phyloP scores from a whole-genome alignment of 1,140 invertebrate genomes.

The Arion vulgaris region DNA sequence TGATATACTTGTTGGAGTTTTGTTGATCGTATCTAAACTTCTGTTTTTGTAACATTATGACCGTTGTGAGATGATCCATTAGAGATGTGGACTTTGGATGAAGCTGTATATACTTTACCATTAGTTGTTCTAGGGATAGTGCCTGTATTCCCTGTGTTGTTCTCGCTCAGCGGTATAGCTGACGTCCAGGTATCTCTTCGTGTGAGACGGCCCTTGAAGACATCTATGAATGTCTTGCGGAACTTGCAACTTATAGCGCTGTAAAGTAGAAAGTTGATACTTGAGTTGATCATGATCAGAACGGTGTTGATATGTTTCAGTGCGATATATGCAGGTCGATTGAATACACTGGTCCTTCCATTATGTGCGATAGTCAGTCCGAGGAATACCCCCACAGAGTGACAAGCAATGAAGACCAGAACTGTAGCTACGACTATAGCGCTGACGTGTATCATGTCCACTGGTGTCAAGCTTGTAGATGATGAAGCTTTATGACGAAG shows the following conservation, averaged over 20 bases:
- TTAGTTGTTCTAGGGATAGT: constrained; percentile 22
- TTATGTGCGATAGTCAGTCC: constrained; percentile 49
- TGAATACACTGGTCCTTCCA: constrained; percentile 42
- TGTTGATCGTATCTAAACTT: constrained; percentile 13
- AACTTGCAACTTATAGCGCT: constrained; percentile 97
- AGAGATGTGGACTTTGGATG: constrained; percentile 10
- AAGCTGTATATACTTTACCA: constrained; percentile 39
- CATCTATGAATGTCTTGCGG: constrained; percentile 72
- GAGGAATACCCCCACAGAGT: constrained; percentile 69
- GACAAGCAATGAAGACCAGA: constrained; percentile 89
- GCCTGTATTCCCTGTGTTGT: constrained; percentile 42
- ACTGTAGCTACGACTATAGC: constrained; percentile 94
- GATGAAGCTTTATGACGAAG: constrained; percentile 40
- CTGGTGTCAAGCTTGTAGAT: constrained; percentile 28
- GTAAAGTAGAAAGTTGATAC: constrained; percentile 96
- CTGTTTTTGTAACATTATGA: constrained; percentile 3
- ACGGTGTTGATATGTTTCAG: constrained; percentile 79
- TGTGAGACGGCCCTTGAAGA: constrained; percentile 39
- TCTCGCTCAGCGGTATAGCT: constrained; percentile 46
- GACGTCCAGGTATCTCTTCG: constrained; percentile 44
- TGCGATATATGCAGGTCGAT: constrained; percentile 27
- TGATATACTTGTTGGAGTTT: not conserved
- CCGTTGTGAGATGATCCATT: constrained; percentile 13
- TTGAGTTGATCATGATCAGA: constrained; percentile 93
- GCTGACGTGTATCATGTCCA: constrained; percentile 71